A percentile compares a stretch with the other conserved stretches of the same genome.
phyloP scores from a whole-genome alignment of 1,140 invertebrate genomes.

The Holotrichia oblita region DNA sequence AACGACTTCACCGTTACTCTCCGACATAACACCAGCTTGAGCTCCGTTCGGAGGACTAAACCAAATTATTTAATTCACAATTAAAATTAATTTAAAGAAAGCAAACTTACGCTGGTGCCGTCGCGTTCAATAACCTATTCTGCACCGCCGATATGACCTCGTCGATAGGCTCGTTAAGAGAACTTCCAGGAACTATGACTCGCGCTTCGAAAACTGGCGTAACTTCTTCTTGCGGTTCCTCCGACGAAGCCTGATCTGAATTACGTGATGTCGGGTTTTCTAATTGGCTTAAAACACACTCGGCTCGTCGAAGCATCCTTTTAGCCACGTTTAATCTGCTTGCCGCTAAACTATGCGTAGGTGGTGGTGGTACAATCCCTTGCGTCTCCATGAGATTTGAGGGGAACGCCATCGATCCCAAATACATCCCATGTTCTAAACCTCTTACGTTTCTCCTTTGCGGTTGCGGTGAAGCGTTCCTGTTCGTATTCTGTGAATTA shows the following conservation, averaged over 20 bases:
- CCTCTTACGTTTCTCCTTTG: slow-evolving; percentile 55
- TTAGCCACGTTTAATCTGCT: slow-evolving; percentile 62
- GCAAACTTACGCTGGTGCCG: slow-evolving; percentile 48
- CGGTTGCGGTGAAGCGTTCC: slow-evolving; percentile 60
- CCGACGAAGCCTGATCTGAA: slow-evolving; percentile 46
- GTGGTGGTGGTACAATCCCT: slow-evolving; percentile 59
- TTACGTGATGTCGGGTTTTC: slow-evolving; percentile 53
- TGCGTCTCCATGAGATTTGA: slow-evolving; percentile 67
- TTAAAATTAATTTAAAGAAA: no score
- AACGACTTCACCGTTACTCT: neutral
- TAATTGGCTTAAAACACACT: slow-evolving; percentile 53
- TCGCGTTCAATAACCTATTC: slow-evolving; percentile 50
- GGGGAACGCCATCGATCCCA: slow-evolving; percentile 72
- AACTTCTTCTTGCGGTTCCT: slow-evolving; percentile 58
- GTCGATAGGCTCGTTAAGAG: slow-evolving; percentile 51
- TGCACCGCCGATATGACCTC: slow-evolving; percentile 55
- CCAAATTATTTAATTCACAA: no score
- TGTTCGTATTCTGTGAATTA: slow-evolving; percentile 57
- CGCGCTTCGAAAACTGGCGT: slow-evolving; percentile 60
- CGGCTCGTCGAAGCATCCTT: slow-evolving; percentile 57
- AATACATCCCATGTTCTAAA: slow-evolving; percentile 65
- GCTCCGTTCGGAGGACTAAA: neutral
- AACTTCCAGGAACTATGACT: slow-evolving; percentile 56
- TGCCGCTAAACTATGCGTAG: slow-evolving; percentile 61
- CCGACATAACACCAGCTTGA: neutral